Evolutionary conservation across 2,888 invertebrate species (phyloP), one percentile per base, ranked within the genome.

Genomic region (Megastigmus dorsalis): DNA sequence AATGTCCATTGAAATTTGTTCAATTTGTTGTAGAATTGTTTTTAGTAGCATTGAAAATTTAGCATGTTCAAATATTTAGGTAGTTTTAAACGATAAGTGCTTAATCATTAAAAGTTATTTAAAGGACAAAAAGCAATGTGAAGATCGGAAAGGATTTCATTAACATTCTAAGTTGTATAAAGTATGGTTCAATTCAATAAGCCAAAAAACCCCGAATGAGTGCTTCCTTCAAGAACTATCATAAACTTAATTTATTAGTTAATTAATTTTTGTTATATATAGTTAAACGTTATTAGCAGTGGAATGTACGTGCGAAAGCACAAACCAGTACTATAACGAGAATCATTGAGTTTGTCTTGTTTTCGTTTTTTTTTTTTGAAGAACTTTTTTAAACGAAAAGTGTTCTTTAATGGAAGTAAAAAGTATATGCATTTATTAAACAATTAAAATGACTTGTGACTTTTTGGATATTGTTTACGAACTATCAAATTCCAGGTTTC

Each of bases 181-280:
- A 62, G n/a, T 43, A 62, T 41, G 13, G 18, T 75, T 71, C 48
- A 59, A 72, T 57, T 71, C 50, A 68, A 38, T 50, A 67, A 50
- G 63, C 72, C 72, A 69, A 76, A 76, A 70, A 69, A 73, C 73
- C 73, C 74, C 69, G 52, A 65, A 45, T 66, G 59, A 66, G 76
- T 73, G 76, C 76, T 76, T 76, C 76, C 76, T 76, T 75, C 1
- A 59, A 15, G 15, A 60, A 54, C 15, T 54, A 15, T 69, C 41
- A 38, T 43, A 20, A 45, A 54, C 20, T 72, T 48, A 23, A 23
- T 68, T 73, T 38, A 43, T 26, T 7, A 62, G 55, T 55, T 28
- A 60, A 67, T 57, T 74, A 23, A 50, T 55, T 50, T 72, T 66
- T 38, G 18, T 67, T 67, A 45, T 15, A 20, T 10, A 33, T 36